Conservation (phyloP, 1,140 invertebrate genomes). For the Drosophila punjabiensis region DNA sequence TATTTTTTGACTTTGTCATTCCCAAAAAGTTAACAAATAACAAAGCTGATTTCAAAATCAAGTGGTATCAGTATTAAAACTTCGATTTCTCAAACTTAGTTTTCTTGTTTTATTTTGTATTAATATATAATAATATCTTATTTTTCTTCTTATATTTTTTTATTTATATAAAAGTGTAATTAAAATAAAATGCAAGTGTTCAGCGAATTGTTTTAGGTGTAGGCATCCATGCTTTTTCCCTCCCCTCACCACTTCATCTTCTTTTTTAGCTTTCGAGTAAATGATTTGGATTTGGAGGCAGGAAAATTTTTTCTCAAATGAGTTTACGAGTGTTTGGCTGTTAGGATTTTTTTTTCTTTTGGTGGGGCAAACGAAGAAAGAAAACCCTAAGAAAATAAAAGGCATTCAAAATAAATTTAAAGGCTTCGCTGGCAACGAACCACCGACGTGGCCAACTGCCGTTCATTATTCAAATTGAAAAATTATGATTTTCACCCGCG, state of each 20-base stretch:
- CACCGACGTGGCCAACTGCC: constrained; percentile 44
- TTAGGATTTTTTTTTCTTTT: constrained; percentile 47
- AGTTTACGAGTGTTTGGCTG: constrained; percentile 82
- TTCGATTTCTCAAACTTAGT: too few relatives aligned
- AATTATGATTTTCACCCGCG: constrained; percentile 78
- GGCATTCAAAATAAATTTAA: constrained; percentile 77
- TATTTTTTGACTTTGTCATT: too few relatives aligned
- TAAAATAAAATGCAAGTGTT: too few relatives aligned
- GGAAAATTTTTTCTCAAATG: constrained; percentile 67
- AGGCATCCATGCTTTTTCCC: too few relatives aligned
- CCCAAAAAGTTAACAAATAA: too few relatives aligned
- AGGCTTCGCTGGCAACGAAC: constrained; percentile 63
- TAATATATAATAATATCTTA: too few relatives aligned
- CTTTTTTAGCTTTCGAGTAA: constrained; percentile 69
- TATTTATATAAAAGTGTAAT: too few relatives aligned
- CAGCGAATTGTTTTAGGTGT: too few relatives aligned
- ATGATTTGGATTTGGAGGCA: constrained; percentile 70
- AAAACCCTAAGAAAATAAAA: constrained; percentile 50
- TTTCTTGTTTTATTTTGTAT: too few relatives aligned
- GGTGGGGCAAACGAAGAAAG: constrained; percentile 31
- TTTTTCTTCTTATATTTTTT: too few relatives aligned
- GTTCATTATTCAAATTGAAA: constrained; percentile 84
- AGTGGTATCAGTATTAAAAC: too few relatives aligned
- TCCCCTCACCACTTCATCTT: constrained; percentile 6
- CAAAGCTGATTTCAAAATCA: too few relatives aligned